Conservation (phyloP, 2,888 invertebrate genomes). For the Shargacucullia verbasci region DNA sequence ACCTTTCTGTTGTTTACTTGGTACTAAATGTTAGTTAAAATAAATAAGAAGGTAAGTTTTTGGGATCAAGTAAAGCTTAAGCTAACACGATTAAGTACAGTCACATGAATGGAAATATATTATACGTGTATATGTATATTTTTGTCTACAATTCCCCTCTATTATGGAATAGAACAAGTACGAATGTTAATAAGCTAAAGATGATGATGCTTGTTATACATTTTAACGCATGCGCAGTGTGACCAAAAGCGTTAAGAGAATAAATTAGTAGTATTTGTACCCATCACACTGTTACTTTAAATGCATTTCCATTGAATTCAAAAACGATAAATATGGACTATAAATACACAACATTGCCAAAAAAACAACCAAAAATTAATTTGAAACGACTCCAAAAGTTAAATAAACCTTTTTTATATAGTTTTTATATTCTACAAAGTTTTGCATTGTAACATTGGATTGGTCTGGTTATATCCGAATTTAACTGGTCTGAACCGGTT, state of each 20-base stretch:
- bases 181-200: too few relatives aligned
- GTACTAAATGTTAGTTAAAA: conserved; percentile 40
- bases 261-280: too few relatives aligned
- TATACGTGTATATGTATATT: conserved; percentile 14
- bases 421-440: conserved; percentile 55
- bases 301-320: conserved; percentile 22
- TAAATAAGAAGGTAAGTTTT: conserved; percentile 25
- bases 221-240: neutral
- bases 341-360: conserved; percentile 50
- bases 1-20: conserved; percentile 34
- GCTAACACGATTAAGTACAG: conserved; percentile 25
- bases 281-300: conserved; percentile 8
- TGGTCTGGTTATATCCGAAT: conserved; percentile 66
- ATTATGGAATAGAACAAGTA: too few relatives aligned
- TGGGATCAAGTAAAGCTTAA: conserved; percentile 10
- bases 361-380: conserved; percentile 49
- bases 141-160: too few relatives aligned
- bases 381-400: conserved; percentile 59
- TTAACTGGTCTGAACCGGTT: conserved; percentile 71
- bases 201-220: neutral
- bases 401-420: conserved; percentile 56
- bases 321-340: conserved; percentile 29
- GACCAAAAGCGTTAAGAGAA: neutral
- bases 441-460: conserved; percentile 58
- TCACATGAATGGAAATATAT: neutral